Evolutionary conservation across 2,113 vertebrate species (phyloP).

Genomic region (Phyllostomus hastatus): DNA sequence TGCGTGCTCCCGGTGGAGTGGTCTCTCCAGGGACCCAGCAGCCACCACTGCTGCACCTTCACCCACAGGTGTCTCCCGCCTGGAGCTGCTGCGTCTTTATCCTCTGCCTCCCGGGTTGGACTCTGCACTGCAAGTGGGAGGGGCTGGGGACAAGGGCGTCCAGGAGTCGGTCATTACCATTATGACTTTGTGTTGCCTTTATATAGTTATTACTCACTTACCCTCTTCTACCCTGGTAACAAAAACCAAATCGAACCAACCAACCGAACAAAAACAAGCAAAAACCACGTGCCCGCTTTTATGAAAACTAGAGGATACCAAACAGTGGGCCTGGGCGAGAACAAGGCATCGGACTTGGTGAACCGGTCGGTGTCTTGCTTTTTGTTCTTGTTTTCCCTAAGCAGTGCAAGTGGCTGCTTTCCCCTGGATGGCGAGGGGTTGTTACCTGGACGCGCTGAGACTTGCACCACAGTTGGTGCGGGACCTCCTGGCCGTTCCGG

Average conservation of each 20-base stretch:
- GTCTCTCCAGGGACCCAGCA: rapidly evolving
- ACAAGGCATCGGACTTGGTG: not conserved
- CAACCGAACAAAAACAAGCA: not conserved
- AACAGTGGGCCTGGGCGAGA: not conserved
- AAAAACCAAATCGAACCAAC: not conserved
- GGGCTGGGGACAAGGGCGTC: not conserved
- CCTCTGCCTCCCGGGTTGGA: not conserved
- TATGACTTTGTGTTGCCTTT: not conserved
- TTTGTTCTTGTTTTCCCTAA: not conserved
- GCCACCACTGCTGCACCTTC: not conserved
- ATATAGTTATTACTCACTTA: not conserved
- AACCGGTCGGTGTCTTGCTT: not conserved
- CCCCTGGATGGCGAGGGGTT: too few species aligned
- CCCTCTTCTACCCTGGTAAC: not conserved
- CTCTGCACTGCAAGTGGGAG: not conserved
- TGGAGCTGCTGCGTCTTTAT: not conserved
- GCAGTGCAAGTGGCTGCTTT: not conserved
- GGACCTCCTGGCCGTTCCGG: not conserved
- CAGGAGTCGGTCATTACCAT: not conserved
- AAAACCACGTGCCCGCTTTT: not conserved
- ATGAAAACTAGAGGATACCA: not conserved
- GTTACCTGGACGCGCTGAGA: rapidly evolving
- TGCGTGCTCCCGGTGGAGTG: not conserved
- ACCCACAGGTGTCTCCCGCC: rapidly evolving
- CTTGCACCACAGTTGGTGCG: too few species aligned